Base-by-base conservation (phyloP, 2,888 invertebrate genomes). In the Myopa tessellatipennis region DNA sequence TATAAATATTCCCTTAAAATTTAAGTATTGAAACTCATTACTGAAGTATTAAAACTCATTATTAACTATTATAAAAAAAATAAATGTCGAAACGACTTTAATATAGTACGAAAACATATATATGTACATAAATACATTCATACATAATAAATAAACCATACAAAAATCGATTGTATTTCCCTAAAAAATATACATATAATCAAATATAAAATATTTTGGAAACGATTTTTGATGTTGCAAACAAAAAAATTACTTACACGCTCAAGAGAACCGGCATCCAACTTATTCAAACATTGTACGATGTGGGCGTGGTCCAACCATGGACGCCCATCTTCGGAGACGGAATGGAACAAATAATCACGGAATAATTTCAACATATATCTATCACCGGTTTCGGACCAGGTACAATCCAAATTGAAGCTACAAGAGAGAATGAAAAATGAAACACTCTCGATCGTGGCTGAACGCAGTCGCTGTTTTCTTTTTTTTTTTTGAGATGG, bases 321-420 rank as follows among this genome's bases (percentile, higher is more conserved):
- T 0, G 99, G 98, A 81, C 94, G 92, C 8, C 98, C 98, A 85
- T 98, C 97, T 80, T 95, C 94, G 18, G 95, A 93, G 81, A 98
- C 96, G 89, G 98, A 95, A 91, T 99, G 99, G 90, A 99, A 99
- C 85, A 99, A 91, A 89, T 97, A 98, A 91, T 99, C 99, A 80
- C 99, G 93, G 91, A 98, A 99, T 87, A 99, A 90, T 90, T 99
- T 99, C 90, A 99, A 91, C 95, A 99, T 95, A 90, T 99, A 99
- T 75, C 99, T 93, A 90, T 99, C 98, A 34, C 98, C 99, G 36
- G 98, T 99, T 90, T 99, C 99, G 55, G 98, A 94, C 99, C 99
- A 99, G 16, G 95, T 93, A 14, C 95, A 93, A 89, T 99, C 98
- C 92, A 97, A 90, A 88, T 96, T 96, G 85, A 97, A 92, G 88